Base-by-base conservation (phyloP, 2,797 vertebrate genomes). In the Thunnus albacares region DNA sequence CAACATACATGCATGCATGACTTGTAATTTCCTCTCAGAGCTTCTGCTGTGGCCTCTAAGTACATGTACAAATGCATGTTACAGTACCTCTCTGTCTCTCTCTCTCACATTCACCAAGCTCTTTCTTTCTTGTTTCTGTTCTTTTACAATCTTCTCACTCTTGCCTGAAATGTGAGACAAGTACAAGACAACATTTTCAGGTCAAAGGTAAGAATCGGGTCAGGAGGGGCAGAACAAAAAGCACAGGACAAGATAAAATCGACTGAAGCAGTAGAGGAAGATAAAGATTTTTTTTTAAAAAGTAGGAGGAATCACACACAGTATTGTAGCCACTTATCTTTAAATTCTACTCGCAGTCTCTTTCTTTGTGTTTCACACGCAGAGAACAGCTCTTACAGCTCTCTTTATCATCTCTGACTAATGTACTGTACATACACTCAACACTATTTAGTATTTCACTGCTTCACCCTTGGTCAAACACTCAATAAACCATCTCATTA, bases 401-500 rank as follows among this genome's bases (percentile, higher is more conserved):
- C 14, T 55, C 41, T 17, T 51, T 10, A 58, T 68, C 28, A 58
- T 49, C 45, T 22, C 58, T 45, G 47, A 51, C 47, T 28, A 4
- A 45, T 10, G 10, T 47, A n/a, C 35, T 26, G 20, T 53, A 51
- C 15, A 38, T 65, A 14, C 24, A 53, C 3, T 64, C 28, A 55
- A 45, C 38, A 38, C 24, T 30, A 15, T 59, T 71, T 47, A 57
- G 53, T 43, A 26, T 73, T 81, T 62, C 63, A 62, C 47, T 45
- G 33, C 56, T 66, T 47, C 81, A 55, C 53, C 55, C 56, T 53
- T 76, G 63, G 41, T 80, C 22, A 78, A 64, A 61, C 58, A 60
- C 13, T 60, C 64, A 79, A 33, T 66, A 84, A 70, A 49, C 38
- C 53, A 52, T 68, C 67, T 10, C 20, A 41, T 69, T 47, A 51